These are phyloP conservation scores for Pheosia tremula DNA, from an alignment of 2,888 invertebrate genomes.

Conservation along the genomic window DNA sequence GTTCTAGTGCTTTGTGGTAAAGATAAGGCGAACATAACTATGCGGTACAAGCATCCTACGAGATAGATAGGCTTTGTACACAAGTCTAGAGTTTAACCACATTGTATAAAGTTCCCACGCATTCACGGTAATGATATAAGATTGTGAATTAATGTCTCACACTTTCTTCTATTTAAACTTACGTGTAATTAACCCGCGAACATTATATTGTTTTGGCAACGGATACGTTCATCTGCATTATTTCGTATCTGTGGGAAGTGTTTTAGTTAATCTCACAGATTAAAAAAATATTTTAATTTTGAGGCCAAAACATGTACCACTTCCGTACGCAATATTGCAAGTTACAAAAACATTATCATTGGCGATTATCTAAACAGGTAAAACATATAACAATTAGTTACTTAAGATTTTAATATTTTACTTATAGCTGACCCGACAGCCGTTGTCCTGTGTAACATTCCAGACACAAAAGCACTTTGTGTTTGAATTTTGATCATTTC, in stretches of 20 bases:
- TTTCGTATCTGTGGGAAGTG: neutral
- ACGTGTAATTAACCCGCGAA: constrained; percentile 32
- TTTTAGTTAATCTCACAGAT: too few relatives aligned
- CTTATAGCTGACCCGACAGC: too few relatives aligned
- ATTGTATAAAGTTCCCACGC: constrained; percentile 31
- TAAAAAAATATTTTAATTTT: too few relatives aligned
- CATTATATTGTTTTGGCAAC: constrained; percentile 8
- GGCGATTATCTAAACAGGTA: too few relatives aligned
- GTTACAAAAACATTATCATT: too few relatives aligned
- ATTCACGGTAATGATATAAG: constrained; percentile 35
- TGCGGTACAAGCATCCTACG: neutral
- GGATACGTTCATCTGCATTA: neutral
- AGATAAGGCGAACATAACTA: neutral
- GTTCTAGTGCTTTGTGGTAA: neutral
- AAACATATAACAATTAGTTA: too few relatives aligned
- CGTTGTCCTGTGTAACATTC: too few relatives aligned
- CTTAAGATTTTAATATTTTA: too few relatives aligned
- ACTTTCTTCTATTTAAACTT: constrained; percentile 49
- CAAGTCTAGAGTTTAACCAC: constrained; percentile 6
- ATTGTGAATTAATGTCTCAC: constrained; percentile 45
- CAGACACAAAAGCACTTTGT: too few relatives aligned
- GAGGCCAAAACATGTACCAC: too few relatives aligned
- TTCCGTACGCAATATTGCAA: too few relatives aligned
- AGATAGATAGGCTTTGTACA: neutral
- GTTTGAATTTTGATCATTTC: too few relatives aligned